Conservation (phyloP, 2,888 invertebrate species). For the Parnassius mnemosyne region DNA sequence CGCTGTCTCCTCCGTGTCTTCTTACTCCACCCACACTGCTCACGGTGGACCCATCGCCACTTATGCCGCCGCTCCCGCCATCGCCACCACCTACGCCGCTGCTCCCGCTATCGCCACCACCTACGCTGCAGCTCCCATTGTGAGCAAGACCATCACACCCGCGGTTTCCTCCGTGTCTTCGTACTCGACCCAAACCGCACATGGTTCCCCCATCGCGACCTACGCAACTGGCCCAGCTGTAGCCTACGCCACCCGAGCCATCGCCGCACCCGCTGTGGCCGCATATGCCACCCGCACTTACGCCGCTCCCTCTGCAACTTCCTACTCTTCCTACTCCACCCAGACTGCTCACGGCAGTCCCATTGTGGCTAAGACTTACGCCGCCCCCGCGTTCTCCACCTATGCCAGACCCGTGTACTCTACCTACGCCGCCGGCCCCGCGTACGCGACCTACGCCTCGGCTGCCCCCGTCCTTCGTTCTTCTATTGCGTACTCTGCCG, state of each 20-base stretch:
- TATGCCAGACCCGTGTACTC: conserved; percentile 38
- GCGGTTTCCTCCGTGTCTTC: conserved; percentile 41
- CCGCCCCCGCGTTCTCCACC: conserved; percentile 7
- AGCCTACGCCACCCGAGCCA: conserved; percentile 39
- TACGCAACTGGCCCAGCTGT: conserved; percentile 42
- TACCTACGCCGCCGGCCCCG: conserved; percentile 49
- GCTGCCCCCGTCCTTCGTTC: conserved; percentile 61
- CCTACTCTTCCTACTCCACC: conserved; percentile 45
- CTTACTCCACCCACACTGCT: conserved; percentile 36
- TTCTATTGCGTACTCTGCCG: conserved; percentile 79
- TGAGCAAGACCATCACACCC: conserved; percentile 41
- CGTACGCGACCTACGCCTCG: conserved; percentile 45
- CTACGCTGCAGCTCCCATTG: conserved; percentile 46
- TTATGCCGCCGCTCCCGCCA: conserved; percentile 39
- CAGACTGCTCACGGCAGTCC: conserved; percentile 44
- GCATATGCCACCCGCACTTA: conserved; percentile 40
- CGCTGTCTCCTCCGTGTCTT: conserved; percentile 34
- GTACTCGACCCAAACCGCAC: conserved; percentile 49
- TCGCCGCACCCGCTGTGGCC: conserved; percentile 50
- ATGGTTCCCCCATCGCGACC: conserved; percentile 31
- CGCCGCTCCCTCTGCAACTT: conserved; percentile 57
- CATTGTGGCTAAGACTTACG: conserved; percentile 31
- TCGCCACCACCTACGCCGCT: conserved; percentile 31
- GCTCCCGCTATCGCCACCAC: conserved; percentile 38
- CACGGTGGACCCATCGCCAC: conserved; percentile 32